Base-by-base conservation (phyloP, 1,140 invertebrate species). In the Sycobia sp. region DNA sequence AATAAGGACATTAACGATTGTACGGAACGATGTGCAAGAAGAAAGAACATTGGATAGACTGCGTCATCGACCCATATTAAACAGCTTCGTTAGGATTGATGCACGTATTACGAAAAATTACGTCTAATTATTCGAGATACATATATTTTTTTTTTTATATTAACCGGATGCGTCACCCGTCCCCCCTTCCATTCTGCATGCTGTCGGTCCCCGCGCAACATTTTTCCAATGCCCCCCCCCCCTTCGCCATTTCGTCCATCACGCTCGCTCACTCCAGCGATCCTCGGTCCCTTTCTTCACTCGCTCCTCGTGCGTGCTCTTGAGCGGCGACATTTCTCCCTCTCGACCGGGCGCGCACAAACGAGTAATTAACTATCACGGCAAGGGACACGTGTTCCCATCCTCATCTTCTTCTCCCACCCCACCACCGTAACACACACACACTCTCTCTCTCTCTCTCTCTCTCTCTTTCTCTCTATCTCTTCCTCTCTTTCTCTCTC, bases 331-430 rank as follows among this genome's bases (percentile, higher is more conserved):
- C 56, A 66, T 68, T 68, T 73, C 67, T 66, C 67, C 51, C 62
- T 13, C 8, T 53, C 71, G 67, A n/a, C n/a, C n/a, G n/a, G n/a
- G n/a, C n/a, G 64, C 67, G 76, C 76, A 76, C 77, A 79, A 81
- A 81, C 79, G 77, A 80, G 79, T 81, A 81, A 81, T 81, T 81
- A 81, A 81, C 76, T 73, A 74, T 76, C 75, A 74, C 70, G 72
- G 73, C 68, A 72, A 75, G 73, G 73, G 74, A 76, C 75, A 76
- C 73, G 78, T 80, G 78, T 79, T 79, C 69, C 69, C 70, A 71
- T 72, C 60, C 64, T 65, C 56, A 47, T 32, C 20, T 9, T 27
- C 53, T 41, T 60, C 58, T 64, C 54, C n/a, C n/a, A n/a, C n/a
- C n/a, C n/a, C n/a, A n/a, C n/a, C n/a, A n/a, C n/a, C n/a, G n/a